phyloP scores from a whole-genome alignment of 1,140 invertebrate species.

The Elymnias hypermnestra region DNA sequence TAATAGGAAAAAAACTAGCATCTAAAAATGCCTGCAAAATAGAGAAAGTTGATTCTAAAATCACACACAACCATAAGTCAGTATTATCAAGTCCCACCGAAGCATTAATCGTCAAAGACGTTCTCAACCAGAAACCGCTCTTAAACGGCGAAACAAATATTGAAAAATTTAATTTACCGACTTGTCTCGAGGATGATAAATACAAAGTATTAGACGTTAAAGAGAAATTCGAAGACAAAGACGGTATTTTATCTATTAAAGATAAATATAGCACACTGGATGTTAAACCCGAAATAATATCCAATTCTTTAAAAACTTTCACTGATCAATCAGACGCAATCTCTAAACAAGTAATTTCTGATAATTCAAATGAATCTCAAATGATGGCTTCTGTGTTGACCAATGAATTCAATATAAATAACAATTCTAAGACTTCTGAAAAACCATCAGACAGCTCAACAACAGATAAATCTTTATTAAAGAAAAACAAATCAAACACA shows the following conservation, averaged over 20 bases:
- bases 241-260: conserved; percentile 22
- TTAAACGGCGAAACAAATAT: conserved; percentile 24
- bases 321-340: conserved; percentile 22
- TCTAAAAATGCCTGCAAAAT: conserved; percentile 62
- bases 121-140: conserved; percentile 24
- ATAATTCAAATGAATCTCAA: conserved; percentile 34
- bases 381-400: conserved; percentile 10
- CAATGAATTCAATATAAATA: conserved; percentile 4
- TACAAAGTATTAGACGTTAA: conserved; percentile 18
- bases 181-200: conserved; percentile 21
- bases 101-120: conserved; percentile 41
- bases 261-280: conserved; percentile 8
- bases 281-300: conserved; percentile 21
- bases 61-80: conserved; percentile 56
- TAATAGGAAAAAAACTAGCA: conserved; percentile 55
- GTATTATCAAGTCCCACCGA: conserved; percentile 58
- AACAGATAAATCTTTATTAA: conserved; percentile 19
- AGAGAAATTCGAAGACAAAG: conserved; percentile 29
- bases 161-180: conserved; percentile 19
- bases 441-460: background rate
- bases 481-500: conserved; percentile 16
- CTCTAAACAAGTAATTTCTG: conserved; percentile 9
- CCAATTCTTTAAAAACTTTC: conserved; percentile 23
- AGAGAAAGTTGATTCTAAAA: conserved; percentile 59
- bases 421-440: conserved; percentile 3